Conservation (phyloP, 2,797 vertebrate species). For the Gastrophryne carolinensis region DNA sequence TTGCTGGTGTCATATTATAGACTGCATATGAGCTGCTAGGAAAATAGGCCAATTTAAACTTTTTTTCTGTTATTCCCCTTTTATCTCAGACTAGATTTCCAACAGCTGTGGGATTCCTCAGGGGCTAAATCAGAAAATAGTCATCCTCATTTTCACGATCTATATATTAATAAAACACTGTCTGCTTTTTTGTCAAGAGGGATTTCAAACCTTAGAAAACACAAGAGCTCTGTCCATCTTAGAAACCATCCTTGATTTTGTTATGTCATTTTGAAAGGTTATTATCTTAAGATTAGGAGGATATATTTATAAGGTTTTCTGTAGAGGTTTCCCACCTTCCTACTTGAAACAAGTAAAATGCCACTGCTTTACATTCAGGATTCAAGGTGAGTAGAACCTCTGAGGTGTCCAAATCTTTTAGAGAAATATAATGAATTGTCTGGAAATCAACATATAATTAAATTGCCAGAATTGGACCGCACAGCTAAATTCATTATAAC, state of each 20-base stretch:
- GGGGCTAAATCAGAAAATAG: too few relatives aligned
- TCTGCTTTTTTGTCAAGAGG: neutral
- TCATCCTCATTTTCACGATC: too few relatives aligned
- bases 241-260: conserved; percentile 1
- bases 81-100: too few relatives aligned
- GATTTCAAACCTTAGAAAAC: conserved; percentile 14
- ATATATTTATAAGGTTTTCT: neutral
- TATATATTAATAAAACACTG: conserved; percentile 17
- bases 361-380: conserved; percentile 1
- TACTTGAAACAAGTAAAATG: neutral
- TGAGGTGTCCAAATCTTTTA: conserved; percentile 1
- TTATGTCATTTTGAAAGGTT: conserved; percentile 4
- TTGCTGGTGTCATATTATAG: too few relatives aligned
- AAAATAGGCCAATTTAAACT: too few relatives aligned
- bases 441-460: neutral
- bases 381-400: neutral
- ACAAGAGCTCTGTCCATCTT: neutral
- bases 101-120: neutral
- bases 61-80: too few relatives aligned
- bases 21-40: too few relatives aligned
- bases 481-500: neutral
- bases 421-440: neutral
- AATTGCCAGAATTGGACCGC: neutral
- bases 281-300: neutral
- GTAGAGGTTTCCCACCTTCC: neutral